Percentiles rank a stretch among this genome's conserved stretches.
phyloP scores from a whole-genome alignment of 2,797 vertebrate species.

The Steatocranus sp. region DNA sequence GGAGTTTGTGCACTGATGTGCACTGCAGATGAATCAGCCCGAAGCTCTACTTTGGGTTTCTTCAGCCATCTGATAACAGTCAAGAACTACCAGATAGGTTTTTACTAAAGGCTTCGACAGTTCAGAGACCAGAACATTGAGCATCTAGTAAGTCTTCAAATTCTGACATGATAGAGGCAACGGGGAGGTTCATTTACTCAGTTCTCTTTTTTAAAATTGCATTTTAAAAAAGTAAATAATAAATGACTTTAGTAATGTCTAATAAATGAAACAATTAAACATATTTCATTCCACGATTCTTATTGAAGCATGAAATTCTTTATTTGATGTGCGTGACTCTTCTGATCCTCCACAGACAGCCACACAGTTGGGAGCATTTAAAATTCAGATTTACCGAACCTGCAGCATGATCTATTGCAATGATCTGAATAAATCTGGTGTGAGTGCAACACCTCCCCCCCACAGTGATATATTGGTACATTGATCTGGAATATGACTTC shows the following conservation, averaged over 20 bases:
- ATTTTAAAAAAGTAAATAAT: not conserved
- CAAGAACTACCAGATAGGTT: not conserved
- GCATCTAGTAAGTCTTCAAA: not conserved
- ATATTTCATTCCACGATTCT: not conserved
- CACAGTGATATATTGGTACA: not conserved
- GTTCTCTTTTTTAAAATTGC: not conserved
- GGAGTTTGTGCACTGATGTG: not conserved
- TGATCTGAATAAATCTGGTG: slow-evolving; percentile 43
- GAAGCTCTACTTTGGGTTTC: not conserved
- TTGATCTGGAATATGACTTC: slow-evolving; percentile 28
- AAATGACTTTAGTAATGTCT: not conserved
- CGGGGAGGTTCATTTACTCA: not conserved
- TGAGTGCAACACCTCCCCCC: not conserved
- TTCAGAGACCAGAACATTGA: not conserved
- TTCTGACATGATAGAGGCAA: not conserved
- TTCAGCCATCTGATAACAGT: not conserved
- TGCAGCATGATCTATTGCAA: slow-evolving; percentile 41
- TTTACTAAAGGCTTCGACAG: not conserved
- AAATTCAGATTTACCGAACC: slow-evolving; percentile 45
- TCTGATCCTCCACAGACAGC: not conserved
- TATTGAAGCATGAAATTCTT: not conserved
- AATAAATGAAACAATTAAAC: not conserved
- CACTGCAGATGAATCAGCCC: not conserved
- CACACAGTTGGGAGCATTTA: not conserved
- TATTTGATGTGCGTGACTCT: not conserved